Base-by-base conservation (phyloP, 1,140 invertebrate species). In the Drosophila busckii region DNA sequence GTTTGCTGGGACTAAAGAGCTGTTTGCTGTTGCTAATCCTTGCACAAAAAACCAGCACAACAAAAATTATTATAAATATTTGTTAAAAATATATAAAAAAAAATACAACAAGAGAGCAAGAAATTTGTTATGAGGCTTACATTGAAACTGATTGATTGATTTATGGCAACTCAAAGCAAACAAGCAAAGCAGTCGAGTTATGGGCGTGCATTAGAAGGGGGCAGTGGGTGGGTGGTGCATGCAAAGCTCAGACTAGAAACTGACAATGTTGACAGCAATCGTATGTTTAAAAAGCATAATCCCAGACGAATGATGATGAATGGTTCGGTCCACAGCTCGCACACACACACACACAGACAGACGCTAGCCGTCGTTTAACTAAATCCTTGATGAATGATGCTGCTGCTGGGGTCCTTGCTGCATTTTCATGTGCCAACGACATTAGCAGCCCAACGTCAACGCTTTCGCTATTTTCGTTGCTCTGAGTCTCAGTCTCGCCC, bases 251-350 rank as follows among this genome's bases (percentile, higher is more conserved):
- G 61, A 73, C 68, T 71, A 67, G 56, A 40, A 67, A 75, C 75
- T 73, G 75, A 61, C 75, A 66, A 67, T 75, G 75, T 82, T 82
- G 75, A 82, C 75, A 82, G 75, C 76, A 82, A 82, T 82, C 75
- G 76, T 82, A 82, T 82, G 75, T 82, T 82, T 82, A 82, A 82
- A 80, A 80, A 82, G 75, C 75, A 80, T 80, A 80, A 80, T 80
- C 75, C 75, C 69, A 75, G 75, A 82, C 75, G 75, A 80, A 80
- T 80, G 75, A 80, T 80, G 75, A 80, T 80, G 75, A 80, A 80
- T 80, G 75, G 75, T 70, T 60, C 52, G 41, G 31, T 53, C 34
- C 25, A 40, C 45, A 23, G 19, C 26, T 23, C 12, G n/a, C 28
- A 10, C 19, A 32, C 31, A 22, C 26, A 37, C 29, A 35, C n/a